Percentiles rank a stretch among this genome's conserved stretches.
Evolutionary conservation across 2,797 vertebrate genomes (phyloP).

Genomic region (Triplophysa yarkandensis): DNA sequence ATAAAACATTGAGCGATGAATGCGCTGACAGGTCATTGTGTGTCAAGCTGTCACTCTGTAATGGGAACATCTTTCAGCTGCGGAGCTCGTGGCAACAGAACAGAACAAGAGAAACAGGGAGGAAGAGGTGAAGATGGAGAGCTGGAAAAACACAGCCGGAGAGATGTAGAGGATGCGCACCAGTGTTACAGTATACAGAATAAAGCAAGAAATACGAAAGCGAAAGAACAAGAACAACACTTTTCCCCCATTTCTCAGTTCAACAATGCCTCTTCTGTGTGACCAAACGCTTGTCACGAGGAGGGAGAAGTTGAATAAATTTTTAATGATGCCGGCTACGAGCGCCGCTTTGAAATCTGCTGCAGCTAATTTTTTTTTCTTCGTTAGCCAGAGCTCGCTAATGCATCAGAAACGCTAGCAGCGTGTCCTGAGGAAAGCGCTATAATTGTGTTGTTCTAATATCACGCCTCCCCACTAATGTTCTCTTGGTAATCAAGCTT

Average conservation of each 20-base stretch:
- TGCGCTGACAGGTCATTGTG: slow-evolving; percentile 90
- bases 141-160: slow-evolving; percentile 52
- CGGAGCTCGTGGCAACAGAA: slow-evolving; percentile 78
- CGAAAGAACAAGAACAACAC: slow-evolving; percentile 68
- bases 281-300: slow-evolving; percentile 90
- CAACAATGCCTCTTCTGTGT: slow-evolving; percentile 82
- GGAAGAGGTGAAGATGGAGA: slow-evolving; percentile 56
- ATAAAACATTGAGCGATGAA: slow-evolving; percentile 91
- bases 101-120: slow-evolving; percentile 71
- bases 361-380: slow-evolving; percentile 90
- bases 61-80: slow-evolving; percentile 92
- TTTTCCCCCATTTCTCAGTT: slow-evolving; percentile 73
- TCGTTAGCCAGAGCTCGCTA: slow-evolving; percentile 91
- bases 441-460: slow-evolving; percentile 91
- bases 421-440: slow-evolving; percentile 87
- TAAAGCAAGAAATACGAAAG: slow-evolving; percentile 58
- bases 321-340: slow-evolving; percentile 96
- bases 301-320: slow-evolving; percentile 91
- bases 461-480: slow-evolving; percentile 86
- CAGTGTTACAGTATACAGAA: slow-evolving; percentile 35
- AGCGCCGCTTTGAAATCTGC: slow-evolving; percentile 93
- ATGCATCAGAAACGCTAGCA: slow-evolving; percentile 89
- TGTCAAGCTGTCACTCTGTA: slow-evolving; percentile 92
- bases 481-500: slow-evolving; percentile 91
- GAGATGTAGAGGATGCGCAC: slow-evolving; percentile 52